Percentiles rank a stretch among this genome's conserved stretches.
These are phyloP conservation scores for Acleris cristana DNA, from an alignment of 2,888 invertebrate genomes.

Conservation along the genomic window DNA sequence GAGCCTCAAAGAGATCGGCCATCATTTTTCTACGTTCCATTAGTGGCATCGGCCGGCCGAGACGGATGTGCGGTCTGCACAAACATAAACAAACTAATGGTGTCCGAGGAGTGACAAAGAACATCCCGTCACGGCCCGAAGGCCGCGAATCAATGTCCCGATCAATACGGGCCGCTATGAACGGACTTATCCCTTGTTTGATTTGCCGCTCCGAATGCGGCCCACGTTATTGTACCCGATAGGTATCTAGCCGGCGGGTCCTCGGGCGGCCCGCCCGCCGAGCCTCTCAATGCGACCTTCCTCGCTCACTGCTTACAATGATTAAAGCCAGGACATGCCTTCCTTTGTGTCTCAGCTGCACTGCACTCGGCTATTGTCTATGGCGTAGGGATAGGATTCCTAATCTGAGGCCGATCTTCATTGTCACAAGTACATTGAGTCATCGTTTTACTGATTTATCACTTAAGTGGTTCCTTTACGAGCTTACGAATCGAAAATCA, in stretches of 20 bases:
- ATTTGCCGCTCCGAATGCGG: conserved; percentile 43
- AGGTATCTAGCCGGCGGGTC: conserved; percentile 41
- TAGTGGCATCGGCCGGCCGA: conserved; percentile 65
- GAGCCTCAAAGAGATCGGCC: conserved; percentile 57
- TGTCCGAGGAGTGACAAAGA: conserved; percentile 67
- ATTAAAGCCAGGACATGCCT: conserved; percentile 48
- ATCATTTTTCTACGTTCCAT: conserved; percentile 70
- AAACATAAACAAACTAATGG: conserved; percentile 75
- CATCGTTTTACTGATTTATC: conserved; percentile 26
- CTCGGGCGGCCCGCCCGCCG: conserved; percentile 21
- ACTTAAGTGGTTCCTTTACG: neutral
- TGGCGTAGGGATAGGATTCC: conserved; percentile 19
- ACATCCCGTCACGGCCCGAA: conserved; percentile 60
- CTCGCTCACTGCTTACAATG: conserved; percentile 40
- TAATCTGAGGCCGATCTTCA: conserved; percentile 32
- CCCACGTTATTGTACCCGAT: conserved; percentile 48
- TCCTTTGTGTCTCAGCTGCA: conserved; percentile 47
- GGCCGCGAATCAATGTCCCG: conserved; percentile 61
- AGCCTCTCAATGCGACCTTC: conserved; percentile 15
- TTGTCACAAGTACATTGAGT: conserved; percentile 21
- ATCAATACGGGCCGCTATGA: conserved; percentile 42
- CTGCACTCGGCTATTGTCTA: conserved; percentile 41
- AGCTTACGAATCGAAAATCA: conserved; percentile 3
- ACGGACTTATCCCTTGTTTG: conserved; percentile 44
- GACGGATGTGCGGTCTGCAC: conserved; percentile 62